Evolutionary conservation across 2,113 vertebrate genomes (phyloP).

Genomic region (Verasper variegatus): DNA sequence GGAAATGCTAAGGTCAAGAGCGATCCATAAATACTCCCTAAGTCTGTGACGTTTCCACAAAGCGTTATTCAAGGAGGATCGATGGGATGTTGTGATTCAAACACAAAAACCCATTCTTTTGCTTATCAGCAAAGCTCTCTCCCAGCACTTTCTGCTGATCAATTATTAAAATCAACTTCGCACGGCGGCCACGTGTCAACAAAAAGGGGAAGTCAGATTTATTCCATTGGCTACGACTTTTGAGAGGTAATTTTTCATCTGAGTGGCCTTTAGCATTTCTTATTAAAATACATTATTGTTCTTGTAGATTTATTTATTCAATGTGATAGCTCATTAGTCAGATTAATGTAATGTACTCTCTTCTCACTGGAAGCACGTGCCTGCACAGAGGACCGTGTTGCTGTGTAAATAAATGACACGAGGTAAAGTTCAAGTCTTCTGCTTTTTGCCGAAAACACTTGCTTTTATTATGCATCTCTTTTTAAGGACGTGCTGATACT

Average conservation of each 20-base stretch:
- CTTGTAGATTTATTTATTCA: constrained; percentile 85
- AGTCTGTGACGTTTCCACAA: constrained; percentile 72
- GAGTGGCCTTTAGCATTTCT: constrained; percentile 84
- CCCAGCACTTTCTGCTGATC: constrained; percentile 78
- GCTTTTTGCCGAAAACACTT: constrained; percentile 48
- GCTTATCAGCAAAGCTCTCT: constrained; percentile 78
- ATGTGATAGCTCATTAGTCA: constrained; percentile 86
- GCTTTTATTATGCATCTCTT: constrained; percentile 66
- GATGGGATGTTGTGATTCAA: constrained; percentile 77
- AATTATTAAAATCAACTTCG: constrained; percentile 86
- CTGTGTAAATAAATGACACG: constrained; percentile 63
- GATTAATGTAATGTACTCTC: constrained; percentile 85
- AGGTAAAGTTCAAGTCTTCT: constrained; percentile 65
- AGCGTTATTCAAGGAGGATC: constrained; percentile 78
- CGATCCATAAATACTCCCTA: constrained; percentile 78
- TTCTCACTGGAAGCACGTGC: constrained; percentile 64
- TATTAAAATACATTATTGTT: constrained; percentile 88
- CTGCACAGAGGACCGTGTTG: constrained; percentile 56
- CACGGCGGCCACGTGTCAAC: constrained; percentile 75
- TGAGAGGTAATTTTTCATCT: constrained; percentile 84
- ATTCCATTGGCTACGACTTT: constrained; percentile 80
- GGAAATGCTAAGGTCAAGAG: constrained; percentile 74
- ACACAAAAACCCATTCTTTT: constrained; percentile 76
- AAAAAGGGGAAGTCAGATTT: constrained; percentile 81
- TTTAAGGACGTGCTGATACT: constrained; percentile 50